Conservation (phyloP, 30 jellyfish, hydroid and myxozoan species). For the Nemopilema nomurai region DNA sequence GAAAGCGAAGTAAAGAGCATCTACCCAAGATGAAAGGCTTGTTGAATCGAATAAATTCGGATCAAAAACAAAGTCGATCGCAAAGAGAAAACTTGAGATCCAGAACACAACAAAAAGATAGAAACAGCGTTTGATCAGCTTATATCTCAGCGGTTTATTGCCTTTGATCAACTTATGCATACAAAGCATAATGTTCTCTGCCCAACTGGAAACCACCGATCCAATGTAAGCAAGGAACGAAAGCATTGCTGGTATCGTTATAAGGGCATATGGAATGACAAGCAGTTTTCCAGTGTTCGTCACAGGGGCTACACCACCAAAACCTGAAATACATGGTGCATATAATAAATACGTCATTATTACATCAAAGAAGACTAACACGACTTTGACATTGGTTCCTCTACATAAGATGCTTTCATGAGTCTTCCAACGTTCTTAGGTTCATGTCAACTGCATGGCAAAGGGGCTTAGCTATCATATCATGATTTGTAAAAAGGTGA, state of each 20-base stretch:
- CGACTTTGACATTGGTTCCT: too few species aligned
- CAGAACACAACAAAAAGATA: conserved; percentile 23
- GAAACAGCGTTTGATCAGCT: conserved; percentile 16
- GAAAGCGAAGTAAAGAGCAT: conserved; percentile 22
- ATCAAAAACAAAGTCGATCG: neutral
- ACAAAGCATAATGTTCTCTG: conserved; percentile 5
- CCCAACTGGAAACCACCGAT: conserved; percentile 16
- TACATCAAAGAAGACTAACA: too few species aligned
- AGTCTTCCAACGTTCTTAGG: too few species aligned
- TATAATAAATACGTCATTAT: too few species aligned
- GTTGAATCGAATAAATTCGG: neutral
- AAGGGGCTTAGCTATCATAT: too few species aligned
- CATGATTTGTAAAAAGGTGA: too few species aligned
- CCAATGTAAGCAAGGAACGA: conserved; percentile 35
- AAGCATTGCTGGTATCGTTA: conserved; percentile 47
- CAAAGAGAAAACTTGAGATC: neutral
- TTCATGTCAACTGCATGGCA: too few species aligned
- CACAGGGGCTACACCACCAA: conserved; percentile 45
- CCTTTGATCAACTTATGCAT: conserved; percentile 36
- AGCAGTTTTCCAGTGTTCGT: conserved; percentile 40
- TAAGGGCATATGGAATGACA: conserved; percentile 52
- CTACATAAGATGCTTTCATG: too few species aligned
- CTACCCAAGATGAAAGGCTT: conserved; percentile 9
- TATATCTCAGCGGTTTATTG: conserved; percentile 36
- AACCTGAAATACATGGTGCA: conserved; percentile 19